These are phyloP conservation scores for Antechinus flavipes DNA, from an alignment of 2,113 vertebrate species.

Conservation along the genomic window DNA sequence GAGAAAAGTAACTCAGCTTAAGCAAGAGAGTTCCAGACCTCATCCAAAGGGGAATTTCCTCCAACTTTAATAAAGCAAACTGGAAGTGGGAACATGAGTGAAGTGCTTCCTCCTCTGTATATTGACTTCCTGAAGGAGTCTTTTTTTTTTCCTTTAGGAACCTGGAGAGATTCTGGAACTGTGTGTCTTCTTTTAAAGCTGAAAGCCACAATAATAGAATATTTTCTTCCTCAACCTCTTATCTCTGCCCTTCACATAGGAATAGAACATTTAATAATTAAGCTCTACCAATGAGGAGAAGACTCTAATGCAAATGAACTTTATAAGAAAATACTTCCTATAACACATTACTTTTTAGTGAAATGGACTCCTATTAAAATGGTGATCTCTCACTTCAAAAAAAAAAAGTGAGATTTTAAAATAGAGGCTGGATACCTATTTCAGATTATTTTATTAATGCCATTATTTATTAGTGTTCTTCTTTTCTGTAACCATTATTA, in stretches of 20 bases:
- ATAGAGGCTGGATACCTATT: not conserved
- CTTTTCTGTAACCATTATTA: slow-evolving; percentile 28
- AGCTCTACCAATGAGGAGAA: not conserved
- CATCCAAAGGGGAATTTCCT: not conserved
- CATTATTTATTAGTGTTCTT: not conserved
- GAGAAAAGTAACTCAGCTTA: not conserved
- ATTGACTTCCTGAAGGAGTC: not conserved
- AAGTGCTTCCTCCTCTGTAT: not conserved
- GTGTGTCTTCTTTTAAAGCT: not conserved
- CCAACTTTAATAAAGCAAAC: not conserved
- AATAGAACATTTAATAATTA: not conserved
- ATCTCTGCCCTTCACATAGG: not conserved
- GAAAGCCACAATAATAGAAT: not conserved
- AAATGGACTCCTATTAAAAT: not conserved
- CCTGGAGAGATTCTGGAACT: not conserved
- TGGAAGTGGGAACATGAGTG: not conserved
- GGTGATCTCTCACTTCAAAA: not conserved
- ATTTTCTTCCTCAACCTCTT: not conserved
- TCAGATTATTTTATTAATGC: not conserved
- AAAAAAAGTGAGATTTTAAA: not conserved
- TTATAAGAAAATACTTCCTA: not conserved
- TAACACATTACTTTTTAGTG: not conserved
- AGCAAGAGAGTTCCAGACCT: not conserved
- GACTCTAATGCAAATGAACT: not conserved
- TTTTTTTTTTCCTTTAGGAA: not conserved